A percentile compares a stretch with the other conserved stretches of the same genome.
phyloP scores from a whole-genome alignment of 2,113 vertebrate species.

The Typhlomys cinereus region DNA sequence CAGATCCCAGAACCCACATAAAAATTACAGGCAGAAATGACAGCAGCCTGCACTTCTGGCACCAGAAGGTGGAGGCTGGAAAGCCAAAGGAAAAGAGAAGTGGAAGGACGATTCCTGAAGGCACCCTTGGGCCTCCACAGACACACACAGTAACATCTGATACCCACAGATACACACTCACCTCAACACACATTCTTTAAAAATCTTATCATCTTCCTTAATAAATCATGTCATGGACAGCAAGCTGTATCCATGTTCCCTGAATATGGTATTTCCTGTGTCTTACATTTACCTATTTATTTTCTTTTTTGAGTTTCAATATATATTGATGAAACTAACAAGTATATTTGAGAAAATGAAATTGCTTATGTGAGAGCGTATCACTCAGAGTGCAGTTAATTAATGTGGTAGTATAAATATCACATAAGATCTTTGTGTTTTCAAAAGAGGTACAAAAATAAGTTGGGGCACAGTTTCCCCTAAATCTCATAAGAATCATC shows the following conservation, averaged over 20 bases:
- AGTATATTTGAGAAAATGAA: neutral
- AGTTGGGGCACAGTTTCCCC: neutral
- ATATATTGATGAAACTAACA: conserved; percentile 18
- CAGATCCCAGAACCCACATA: too few relatives aligned
- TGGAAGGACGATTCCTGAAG: too few relatives aligned
- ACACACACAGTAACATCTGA: too few relatives aligned
- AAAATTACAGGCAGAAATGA: too few relatives aligned
- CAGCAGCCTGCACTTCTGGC: too few relatives aligned
- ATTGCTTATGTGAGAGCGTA: neutral
- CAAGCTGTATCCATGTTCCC: neutral
- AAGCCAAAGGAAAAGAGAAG: too few relatives aligned
- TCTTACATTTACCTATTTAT: neutral
- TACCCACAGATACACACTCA: too few relatives aligned
- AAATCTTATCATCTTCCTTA: neutral
- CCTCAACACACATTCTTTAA: too few relatives aligned
- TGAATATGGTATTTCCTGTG: neutral
- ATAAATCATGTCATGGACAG: neutral
- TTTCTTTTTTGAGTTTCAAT: neutral
- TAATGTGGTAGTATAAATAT: neutral
- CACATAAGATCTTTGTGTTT: neutral
- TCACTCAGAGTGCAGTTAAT: neutral
- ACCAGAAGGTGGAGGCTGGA: too few relatives aligned
- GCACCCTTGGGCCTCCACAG: too few relatives aligned
- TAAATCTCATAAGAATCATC: neutral
- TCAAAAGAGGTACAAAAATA: neutral